Evolutionary conservation across 2,113 vertebrate species (phyloP).

Genomic region (Odocoileus virginianus): DNA sequence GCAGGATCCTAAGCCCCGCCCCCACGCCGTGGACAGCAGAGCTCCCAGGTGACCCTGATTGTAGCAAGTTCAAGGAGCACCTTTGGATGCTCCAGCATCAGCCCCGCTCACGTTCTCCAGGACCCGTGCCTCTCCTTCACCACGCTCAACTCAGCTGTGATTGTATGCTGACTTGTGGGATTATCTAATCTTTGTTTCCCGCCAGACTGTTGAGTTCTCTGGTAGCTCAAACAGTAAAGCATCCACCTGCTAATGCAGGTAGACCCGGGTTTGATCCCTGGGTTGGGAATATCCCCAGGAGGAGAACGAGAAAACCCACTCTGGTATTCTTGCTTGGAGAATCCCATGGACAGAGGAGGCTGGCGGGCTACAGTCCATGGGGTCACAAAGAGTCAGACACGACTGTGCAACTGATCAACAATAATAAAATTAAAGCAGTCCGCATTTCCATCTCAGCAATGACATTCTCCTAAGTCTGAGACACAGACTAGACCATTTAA

Average conservation of each 20-base stretch:
- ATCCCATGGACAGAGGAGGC: background rate
- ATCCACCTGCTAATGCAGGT: background rate
- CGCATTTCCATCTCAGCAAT: background rate
- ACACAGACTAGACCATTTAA: fast-evolving
- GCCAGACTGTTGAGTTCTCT: fast-evolving
- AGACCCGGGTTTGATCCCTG: background rate
- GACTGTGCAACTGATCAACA: background rate
- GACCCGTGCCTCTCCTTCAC: fast-evolving
- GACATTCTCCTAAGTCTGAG: background rate
- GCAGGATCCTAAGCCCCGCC: fast-evolving
- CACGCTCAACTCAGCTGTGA: fast-evolving
- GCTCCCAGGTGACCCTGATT: fast-evolving
- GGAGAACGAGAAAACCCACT: background rate
- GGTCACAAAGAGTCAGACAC: background rate
- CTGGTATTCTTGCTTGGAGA: background rate
- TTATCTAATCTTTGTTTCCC: fast-evolving
- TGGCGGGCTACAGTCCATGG: background rate
- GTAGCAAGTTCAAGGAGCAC: background rate
- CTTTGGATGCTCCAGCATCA: fast-evolving
- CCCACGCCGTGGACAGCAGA: fast-evolving
- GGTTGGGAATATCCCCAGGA: background rate
- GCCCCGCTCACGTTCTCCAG: fast-evolving
- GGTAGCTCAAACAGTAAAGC: background rate
- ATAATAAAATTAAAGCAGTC: background rate
- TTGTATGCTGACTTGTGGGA: fast-evolving